Evolutionary conservation across 1,140 invertebrate species (phyloP), one percentile per base, ranked within the genome.

Genomic region (Latrodectus geometricus): DNA sequence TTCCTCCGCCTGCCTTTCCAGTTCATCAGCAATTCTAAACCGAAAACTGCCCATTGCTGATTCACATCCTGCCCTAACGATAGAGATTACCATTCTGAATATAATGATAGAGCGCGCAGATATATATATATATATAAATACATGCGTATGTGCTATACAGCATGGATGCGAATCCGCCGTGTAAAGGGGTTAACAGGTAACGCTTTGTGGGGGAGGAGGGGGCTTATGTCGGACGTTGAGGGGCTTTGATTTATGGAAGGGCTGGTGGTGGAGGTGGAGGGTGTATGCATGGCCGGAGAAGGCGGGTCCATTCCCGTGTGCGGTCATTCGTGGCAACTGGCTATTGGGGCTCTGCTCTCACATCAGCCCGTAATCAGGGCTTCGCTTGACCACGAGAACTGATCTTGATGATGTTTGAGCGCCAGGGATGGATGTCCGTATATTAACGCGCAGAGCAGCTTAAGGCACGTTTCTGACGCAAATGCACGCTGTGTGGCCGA

Each of bases 1-100:
- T 82, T 82, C 80, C 82, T 74, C 80, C 70, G n/a, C 66, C 72
- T 68, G 82, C 70, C 21, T 56, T 61, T 49, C 66, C 50, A 74
- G 83, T 86, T 86, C 83, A 86, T 86, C 83, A 86, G 83, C 83
- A 86, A 86, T 86, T 86, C 83, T 86, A 86, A 86, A 86, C 83
- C 83, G 83, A 86, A 86, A 86, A 86, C 83, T 86, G 83, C 83
- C 83, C 83, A 86, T 86, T 86, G 83, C 83, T 78, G 83, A 86
- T 86, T 86, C 83, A 86, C 83, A 78, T 86, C 83, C 83, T 72
- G 83, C 74, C 83, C 83, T 78, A 86, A 77, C 83, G 83, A 86
- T 86, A 86, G 74, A 86, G 83, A 86, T 86, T 86, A 86, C 83
- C 73, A 86, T 86, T 86, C 83, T 73, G 83, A 86, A 78, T 86